Conservation (phyloP, 2,797 vertebrate genomes). For the Pristis pectinata region DNA sequence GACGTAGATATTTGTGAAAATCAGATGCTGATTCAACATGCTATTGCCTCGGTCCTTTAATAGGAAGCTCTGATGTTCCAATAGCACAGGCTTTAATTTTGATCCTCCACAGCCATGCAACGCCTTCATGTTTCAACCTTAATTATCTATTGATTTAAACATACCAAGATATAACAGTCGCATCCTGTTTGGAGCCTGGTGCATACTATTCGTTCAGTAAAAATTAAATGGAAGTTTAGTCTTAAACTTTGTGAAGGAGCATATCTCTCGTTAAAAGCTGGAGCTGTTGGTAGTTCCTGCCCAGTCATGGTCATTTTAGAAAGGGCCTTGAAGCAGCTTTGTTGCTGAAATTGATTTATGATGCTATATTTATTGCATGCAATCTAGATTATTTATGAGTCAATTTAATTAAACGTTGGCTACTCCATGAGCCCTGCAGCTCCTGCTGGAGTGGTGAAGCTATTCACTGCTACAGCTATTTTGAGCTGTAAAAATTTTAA, state of each 20-base stretch:
- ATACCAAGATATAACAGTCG: neutral
- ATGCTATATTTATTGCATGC: conserved; percentile 38
- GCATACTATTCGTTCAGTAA: neutral
- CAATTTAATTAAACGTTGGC: conserved; percentile 40
- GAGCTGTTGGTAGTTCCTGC: neutral
- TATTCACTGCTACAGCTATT: conserved; percentile 20
- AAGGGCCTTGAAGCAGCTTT: conserved; percentile 9
- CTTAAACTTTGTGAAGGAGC: neutral
- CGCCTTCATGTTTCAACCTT: neutral
- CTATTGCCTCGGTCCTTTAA: neutral
- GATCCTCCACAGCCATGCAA: neutral
- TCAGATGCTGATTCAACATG: neutral
- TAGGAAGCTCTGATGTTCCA: neutral
- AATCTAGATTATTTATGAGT: conserved; percentile 36
- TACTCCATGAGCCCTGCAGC: conserved; percentile 27
- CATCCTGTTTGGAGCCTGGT: neutral
- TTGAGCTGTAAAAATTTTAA: conserved; percentile 19
- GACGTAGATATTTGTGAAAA: neutral
- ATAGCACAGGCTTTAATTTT: neutral
- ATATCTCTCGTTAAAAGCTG: neutral
- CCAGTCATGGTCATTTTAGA: neutral
- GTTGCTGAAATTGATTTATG: conserved; percentile 41
- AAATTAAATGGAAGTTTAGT: neutral
- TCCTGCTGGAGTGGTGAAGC: neutral
- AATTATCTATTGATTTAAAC: conserved; percentile 21